Conservation (phyloP, 2,888 invertebrate genomes). For the Macrostomum cliftonense region DNA sequence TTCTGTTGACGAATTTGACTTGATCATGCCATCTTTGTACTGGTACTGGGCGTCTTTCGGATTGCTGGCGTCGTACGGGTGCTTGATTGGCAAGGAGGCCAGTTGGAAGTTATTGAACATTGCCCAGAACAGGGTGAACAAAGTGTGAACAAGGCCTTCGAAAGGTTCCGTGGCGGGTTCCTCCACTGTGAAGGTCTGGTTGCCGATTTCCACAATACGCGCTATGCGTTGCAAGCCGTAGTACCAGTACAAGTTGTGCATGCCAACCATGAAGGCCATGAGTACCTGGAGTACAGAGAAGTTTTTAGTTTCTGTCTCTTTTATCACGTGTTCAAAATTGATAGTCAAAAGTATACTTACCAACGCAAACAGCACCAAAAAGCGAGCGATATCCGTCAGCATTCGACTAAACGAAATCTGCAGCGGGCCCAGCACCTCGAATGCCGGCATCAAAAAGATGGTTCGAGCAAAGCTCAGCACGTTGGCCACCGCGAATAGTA, state of each 20-base stretch:
- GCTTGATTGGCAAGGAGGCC: slow-evolving; percentile 24
- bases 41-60: not conserved
- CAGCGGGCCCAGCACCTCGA: slow-evolving; percentile 17
- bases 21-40: slow-evolving; percentile 7
- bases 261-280: slow-evolving; percentile 18
- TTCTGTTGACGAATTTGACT: slow-evolving; percentile 22
- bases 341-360: slow-evolving; percentile 8
- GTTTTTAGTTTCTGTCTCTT: not conserved
- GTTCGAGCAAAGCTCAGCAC: slow-evolving; percentile 17
- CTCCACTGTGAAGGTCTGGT: too few species aligned
- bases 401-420: slow-evolving; percentile 16
- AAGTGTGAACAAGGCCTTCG: slow-evolving; percentile 19
- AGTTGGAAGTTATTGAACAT: slow-evolving; percentile 36
- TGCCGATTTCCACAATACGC: too few species aligned
- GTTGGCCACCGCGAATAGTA: slow-evolving; percentile 17
- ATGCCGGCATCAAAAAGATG: slow-evolving; percentile 17
- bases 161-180: too few species aligned
- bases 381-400: slow-evolving; percentile 16
- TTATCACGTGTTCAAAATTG: not conserved
- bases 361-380: slow-evolving; percentile 16
- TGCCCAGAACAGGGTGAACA: slow-evolving; percentile 36
- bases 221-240: not conserved
- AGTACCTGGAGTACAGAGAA: slow-evolving; percentile 14
- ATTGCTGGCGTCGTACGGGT: slow-evolving; percentile 12
- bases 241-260: slow-evolving; percentile 17